phyloP scores from a whole-genome alignment of 2,888 invertebrate species.

The Sialis fuliginosa region DNA sequence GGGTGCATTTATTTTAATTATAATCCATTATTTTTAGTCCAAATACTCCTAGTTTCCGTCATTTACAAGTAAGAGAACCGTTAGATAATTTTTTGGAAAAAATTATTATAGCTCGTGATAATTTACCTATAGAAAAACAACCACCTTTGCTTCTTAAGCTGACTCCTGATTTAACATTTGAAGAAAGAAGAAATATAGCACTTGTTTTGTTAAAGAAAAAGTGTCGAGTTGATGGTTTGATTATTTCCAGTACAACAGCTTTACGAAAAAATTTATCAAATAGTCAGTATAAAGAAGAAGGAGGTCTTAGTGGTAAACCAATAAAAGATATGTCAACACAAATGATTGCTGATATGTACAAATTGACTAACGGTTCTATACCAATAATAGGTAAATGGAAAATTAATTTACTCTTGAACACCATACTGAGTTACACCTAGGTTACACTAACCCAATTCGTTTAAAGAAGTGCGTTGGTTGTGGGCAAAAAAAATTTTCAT shows the following conservation, averaged over 20 bases:
- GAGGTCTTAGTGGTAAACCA: conserved; percentile 90
- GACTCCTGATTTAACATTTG: conserved; percentile 68
- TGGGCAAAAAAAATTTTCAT: no score
- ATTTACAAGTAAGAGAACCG: conserved; percentile 61
- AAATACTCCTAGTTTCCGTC: conserved; percentile 82
- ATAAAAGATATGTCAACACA: conserved; percentile 65
- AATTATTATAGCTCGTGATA: conserved; percentile 41
- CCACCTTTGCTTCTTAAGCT: conserved; percentile 82
- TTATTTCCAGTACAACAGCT: conserved; percentile 90
- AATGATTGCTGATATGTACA: conserved; percentile 75
- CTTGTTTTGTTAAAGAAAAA: conserved; percentile 41
- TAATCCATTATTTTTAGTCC: conserved; percentile 43
- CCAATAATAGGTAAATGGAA: conserved; percentile 20
- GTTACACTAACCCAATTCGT: no score
- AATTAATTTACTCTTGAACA: no score
- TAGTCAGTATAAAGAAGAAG: conserved; percentile 44
- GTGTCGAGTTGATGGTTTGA: conserved; percentile 73
- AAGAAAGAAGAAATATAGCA: conserved; percentile 68
- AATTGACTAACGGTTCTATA: conserved; percentile 51
- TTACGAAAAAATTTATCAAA: conserved; percentile 25
- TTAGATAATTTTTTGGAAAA: conserved; percentile 47
- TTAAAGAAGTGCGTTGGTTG: no score
- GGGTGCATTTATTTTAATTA: no score
- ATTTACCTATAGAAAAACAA: conserved; percentile 27
- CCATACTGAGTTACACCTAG: no score